Evolutionary conservation across 2,888 invertebrate genomes (phyloP).

Genomic region (Onthophagus sagittarius): DNA sequence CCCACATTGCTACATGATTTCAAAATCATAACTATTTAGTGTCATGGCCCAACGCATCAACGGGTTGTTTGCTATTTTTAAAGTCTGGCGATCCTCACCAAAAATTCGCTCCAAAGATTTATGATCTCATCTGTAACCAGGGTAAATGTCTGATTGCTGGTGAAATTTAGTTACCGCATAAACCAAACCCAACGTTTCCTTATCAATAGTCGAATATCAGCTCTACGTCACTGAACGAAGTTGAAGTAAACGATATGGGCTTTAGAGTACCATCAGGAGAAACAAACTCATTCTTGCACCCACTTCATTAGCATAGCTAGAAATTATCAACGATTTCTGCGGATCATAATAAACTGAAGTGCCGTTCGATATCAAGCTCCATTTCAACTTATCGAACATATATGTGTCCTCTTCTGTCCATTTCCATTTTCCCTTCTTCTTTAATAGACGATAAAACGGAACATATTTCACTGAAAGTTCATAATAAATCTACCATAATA

Average conservation of each 20-base stretch:
- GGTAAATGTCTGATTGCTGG: conserved; percentile 3
- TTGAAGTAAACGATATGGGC: conserved; percentile 24
- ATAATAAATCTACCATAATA: conserved; percentile 23
- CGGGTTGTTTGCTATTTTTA: too few relatives aligned
- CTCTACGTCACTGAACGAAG: conserved; percentile 14
- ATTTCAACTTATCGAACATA: not conserved
- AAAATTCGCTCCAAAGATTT: not conserved
- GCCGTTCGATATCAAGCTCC: not conserved
- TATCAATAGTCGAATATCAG: conserved; percentile 17
- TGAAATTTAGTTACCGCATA: conserved; percentile 19
- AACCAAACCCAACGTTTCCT: conserved; percentile 2
- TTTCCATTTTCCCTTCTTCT: conserved; percentile 17
- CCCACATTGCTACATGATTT: conserved; percentile 14
- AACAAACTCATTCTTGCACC: conserved; percentile 2
- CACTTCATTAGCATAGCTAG: not conserved
- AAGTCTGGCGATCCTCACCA: too few relatives aligned
- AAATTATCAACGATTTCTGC: not conserved
- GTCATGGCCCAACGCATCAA: conserved; percentile 16
- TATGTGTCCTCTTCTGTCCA: not conserved
- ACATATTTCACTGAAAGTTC: conserved; percentile 23
- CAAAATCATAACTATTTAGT: conserved; percentile 18
- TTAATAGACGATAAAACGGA: conserved; percentile 24
- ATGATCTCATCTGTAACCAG: too few relatives aligned
- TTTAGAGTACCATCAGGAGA: not conserved
- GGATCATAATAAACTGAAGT: conserved; percentile 4